Evolutionary conservation across 2,888 invertebrate genomes (phyloP).

Genomic region (Sturmia bella): DNA sequence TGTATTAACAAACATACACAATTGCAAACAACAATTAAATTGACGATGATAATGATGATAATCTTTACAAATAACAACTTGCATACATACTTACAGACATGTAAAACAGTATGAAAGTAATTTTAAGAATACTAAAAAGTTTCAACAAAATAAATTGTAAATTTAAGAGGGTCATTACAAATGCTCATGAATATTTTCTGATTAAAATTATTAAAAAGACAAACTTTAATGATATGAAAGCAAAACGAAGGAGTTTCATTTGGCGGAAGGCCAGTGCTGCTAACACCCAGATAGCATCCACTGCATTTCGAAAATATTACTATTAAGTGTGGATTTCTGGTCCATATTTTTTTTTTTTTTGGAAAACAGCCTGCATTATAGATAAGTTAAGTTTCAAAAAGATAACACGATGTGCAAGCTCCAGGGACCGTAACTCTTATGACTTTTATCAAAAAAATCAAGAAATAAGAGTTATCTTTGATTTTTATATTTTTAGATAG

Average conservation of each 20-base stretch:
- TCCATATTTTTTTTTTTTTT: too few species aligned
- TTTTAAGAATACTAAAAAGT: conserved; percentile 1
- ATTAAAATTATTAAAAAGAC: conserved; percentile 61
- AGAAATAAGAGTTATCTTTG: too few species aligned
- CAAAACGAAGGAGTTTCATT: background rate
- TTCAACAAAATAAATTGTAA: conserved; percentile 37
- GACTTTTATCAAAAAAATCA: too few species aligned
- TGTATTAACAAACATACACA: conserved; percentile 45
- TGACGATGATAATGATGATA: conserved; percentile 14
- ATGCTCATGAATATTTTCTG: conserved; percentile 66
- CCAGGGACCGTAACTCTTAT: too few species aligned
- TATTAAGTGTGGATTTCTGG: too few species aligned
- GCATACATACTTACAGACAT: conserved; percentile 2
- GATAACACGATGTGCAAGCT: too few species aligned
- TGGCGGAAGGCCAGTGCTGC: too few species aligned
- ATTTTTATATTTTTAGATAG: too few species aligned
- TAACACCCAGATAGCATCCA: too few species aligned
- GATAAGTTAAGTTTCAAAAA: too few species aligned
- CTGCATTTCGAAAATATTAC: too few species aligned
- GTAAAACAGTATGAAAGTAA: background rate
- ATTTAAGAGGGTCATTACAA: conserved; percentile 54
- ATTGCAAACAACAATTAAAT: conserved; percentile 19
- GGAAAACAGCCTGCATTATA: too few species aligned
- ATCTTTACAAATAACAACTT: conserved; percentile 40
- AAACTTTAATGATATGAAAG: conserved; percentile 28